A percentile compares a stretch with the other conserved stretches of the same genome.
phyloP scores from a whole-genome alignment of 2,888 invertebrate genomes.

The Trissoscelio sp. region DNA sequence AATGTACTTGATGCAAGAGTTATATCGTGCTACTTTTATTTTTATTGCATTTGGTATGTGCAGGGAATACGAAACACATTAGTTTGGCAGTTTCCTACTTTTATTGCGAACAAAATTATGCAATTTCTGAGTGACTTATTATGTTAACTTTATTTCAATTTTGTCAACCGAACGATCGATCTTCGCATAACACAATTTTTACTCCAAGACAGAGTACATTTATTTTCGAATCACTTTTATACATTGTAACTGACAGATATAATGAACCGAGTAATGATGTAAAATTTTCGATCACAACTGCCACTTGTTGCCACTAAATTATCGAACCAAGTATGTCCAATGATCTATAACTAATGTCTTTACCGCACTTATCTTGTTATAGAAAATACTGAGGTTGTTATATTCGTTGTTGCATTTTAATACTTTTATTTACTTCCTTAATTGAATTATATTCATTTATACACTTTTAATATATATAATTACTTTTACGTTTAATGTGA shows the following conservation, averaged over 20 bases:
- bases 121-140: neutral
- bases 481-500: too few species aligned
- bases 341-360: slow-evolving; percentile 47
- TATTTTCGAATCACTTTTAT: slow-evolving; percentile 2
- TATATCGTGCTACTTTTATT: slow-evolving; percentile 28
- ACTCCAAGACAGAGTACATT: neutral
- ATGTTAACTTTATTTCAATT: neutral
- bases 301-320: slow-evolving; percentile 59
- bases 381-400: slow-evolving; percentile 6
- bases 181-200: neutral
- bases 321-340: slow-evolving; percentile 38
- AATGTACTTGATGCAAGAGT: slow-evolving; percentile 15
- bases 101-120: slow-evolving; percentile 4
- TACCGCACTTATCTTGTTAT: slow-evolving; percentile 29
- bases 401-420: too few species aligned
- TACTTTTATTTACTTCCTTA: too few species aligned
- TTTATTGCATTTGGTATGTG: slow-evolving; percentile 2
- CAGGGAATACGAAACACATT: neutral
- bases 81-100: neutral
- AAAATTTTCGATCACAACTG: slow-evolving; percentile 37
- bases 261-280: slow-evolving; percentile 39
- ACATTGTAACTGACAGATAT: slow-evolving; percentile 22
- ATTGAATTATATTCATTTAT: too few species aligned
- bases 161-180: neutral
- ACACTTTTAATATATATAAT: too few species aligned